Percentiles rank a stretch among this genome's conserved stretches.
phyloP scores from a whole-genome alignment of 2,113 vertebrate genomes.

The Pygathrix nemaeus region DNA sequence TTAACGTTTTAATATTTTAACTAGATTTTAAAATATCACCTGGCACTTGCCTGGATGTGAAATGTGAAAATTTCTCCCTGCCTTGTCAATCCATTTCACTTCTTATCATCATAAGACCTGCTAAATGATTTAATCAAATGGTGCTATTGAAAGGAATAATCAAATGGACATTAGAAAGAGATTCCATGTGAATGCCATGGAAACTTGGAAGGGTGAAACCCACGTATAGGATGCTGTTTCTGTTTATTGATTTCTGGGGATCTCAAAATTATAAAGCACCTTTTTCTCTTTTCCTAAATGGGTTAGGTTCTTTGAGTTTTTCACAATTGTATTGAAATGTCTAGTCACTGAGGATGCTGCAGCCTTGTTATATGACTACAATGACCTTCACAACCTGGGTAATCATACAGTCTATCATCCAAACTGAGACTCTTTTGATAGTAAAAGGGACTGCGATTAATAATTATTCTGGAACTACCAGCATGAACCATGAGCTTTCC shows the following conservation, averaged over 20 bases:
- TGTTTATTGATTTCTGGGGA: background rate
- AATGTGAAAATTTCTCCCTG: background rate
- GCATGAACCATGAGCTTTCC: background rate
- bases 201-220: background rate
- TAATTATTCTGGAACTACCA: background rate
- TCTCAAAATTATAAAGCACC: background rate
- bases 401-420: background rate
- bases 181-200: background rate
- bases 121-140: background rate
- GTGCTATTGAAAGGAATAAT: background rate
- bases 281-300: background rate
- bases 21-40: slow-evolving; percentile 1
- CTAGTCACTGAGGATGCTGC: background rate
- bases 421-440: background rate
- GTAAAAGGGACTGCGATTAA: background rate
- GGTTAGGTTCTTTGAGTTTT: background rate
- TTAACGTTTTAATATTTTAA: slow-evolving; percentile 14
- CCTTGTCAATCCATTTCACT: background rate
- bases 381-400: background rate
- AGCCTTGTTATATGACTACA: background rate
- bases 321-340: background rate
- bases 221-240: background rate
- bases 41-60: background rate
- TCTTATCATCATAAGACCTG: background rate
- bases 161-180: background rate